Conservation (phyloP, 2,797 vertebrate species). For the Clarias laeviceps region DNA sequence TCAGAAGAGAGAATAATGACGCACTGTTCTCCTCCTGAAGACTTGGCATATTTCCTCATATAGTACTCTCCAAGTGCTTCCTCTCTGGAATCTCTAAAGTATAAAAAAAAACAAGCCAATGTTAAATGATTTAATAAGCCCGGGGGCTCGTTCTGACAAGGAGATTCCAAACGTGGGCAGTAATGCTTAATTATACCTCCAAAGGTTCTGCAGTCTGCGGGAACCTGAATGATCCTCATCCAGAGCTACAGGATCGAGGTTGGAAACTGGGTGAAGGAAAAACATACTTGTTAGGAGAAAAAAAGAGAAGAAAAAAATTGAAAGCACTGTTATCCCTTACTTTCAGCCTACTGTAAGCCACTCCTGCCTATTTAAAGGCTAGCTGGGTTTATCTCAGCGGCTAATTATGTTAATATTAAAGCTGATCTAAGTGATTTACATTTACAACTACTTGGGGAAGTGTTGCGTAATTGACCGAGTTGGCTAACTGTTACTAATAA, state of each 20-base stretch:
- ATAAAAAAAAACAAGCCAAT: slow-evolving; percentile 1
- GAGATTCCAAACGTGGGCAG: background rate
- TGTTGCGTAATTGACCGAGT: background rate
- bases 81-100: slow-evolving; percentile 87
- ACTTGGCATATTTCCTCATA: slow-evolving; percentile 97
- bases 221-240: slow-evolving; percentile 93
- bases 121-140: background rate
- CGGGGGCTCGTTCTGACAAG: background rate
- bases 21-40: slow-evolving; percentile 89
- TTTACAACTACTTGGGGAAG: background rate
- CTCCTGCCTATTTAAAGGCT: background rate
- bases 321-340: background rate
- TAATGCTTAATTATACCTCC: slow-evolving; percentile 76
- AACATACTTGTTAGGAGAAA: background rate
- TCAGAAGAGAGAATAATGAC: slow-evolving; percentile 55
- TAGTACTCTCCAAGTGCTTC: slow-evolving; percentile 95
- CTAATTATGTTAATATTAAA: background rate
- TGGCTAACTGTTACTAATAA: background rate
- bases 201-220: slow-evolving; percentile 89
- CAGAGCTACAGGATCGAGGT: slow-evolving; percentile 87
- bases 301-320: background rate
- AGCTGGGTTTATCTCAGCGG: background rate
- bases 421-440: background rate
- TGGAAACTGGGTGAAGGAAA: slow-evolving; percentile 77
- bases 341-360: background rate